Evolutionary conservation across 2,113 vertebrate species (phyloP).

Genomic region (Speoplatyrhinus poulsoni): DNA sequence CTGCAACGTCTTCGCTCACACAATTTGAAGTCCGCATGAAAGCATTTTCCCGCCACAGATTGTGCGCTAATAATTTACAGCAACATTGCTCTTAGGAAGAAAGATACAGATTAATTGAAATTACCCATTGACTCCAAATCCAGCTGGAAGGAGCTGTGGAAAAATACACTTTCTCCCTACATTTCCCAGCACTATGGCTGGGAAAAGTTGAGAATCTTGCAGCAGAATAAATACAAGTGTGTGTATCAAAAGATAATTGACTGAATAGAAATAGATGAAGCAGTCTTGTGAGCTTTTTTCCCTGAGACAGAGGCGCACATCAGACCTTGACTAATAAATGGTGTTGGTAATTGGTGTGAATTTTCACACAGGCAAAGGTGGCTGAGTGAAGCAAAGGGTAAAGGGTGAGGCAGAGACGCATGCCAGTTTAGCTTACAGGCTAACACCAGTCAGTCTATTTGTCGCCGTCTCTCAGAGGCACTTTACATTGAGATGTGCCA

Average conservation of each 20-base stretch:
- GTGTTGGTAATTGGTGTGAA: slow-evolving; percentile 47
- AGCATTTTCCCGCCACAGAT: slow-evolving; percentile 17
- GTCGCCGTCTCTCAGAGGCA: slow-evolving; percentile 56
- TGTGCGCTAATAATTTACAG: neutral
- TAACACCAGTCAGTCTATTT: slow-evolving; percentile 43
- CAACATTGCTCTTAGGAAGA: slow-evolving; percentile 24
- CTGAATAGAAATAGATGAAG: neutral
- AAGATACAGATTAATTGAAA: slow-evolving; percentile 27
- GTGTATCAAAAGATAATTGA: neutral
- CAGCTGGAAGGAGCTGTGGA: slow-evolving; percentile 9
- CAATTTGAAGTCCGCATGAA: slow-evolving; percentile 23
- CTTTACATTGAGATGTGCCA: slow-evolving; percentile 71
- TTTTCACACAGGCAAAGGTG: slow-evolving; percentile 23
- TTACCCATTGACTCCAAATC: slow-evolving; percentile 4
- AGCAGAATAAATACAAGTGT: neutral
- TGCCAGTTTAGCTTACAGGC: slow-evolving; percentile 26
- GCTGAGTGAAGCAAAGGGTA: slow-evolving; percentile 22
- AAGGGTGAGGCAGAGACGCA: slow-evolving; percentile 27
- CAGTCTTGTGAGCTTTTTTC: neutral
- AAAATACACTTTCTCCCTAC: neutral
- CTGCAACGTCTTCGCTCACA: neutral
- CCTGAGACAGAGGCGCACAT: slow-evolving; percentile 19
- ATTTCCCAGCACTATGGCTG: neutral
- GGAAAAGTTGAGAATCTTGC: slow-evolving; percentile 4
- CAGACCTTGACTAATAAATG: slow-evolving; percentile 38